Conservation (phyloP, 2,113 vertebrate species). For the Trichomycterus rosablanca region DNA sequence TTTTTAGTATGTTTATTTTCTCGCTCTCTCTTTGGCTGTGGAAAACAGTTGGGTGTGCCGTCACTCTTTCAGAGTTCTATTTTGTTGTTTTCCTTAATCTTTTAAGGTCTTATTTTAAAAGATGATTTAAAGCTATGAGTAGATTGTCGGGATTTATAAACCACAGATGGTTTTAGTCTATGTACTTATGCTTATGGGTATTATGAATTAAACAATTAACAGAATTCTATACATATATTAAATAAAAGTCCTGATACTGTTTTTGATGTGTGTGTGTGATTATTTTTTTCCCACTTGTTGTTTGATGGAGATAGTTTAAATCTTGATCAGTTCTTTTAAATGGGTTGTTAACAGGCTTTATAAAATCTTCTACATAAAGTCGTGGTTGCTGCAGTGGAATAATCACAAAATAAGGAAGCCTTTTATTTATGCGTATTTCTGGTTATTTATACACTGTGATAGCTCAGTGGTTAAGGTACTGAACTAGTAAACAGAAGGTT, state of each 20-base stretch:
- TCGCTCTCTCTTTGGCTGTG: conserved; percentile 53
- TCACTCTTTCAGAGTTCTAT: conserved; percentile 53
- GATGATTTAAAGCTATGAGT: conserved; percentile 52
- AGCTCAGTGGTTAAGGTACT: too few relatives aligned
- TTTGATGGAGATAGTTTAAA: neutral
- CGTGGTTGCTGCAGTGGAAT: too few relatives aligned
- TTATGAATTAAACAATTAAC: conserved; percentile 69
- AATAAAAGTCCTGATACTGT: conserved; percentile 74
- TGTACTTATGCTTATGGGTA: conserved; percentile 73
- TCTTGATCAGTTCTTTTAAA: too few relatives aligned
- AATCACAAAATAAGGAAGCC: too few relatives aligned
- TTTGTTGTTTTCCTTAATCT: conserved; percentile 50
- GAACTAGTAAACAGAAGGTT: too few relatives aligned
- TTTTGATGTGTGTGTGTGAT: conserved; percentile 5
- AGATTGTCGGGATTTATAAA: conserved; percentile 63
- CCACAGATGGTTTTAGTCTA: conserved; percentile 66
- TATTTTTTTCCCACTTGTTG: neutral
- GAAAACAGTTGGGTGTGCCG: conserved; percentile 60
- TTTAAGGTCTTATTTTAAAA: conserved; percentile 68
- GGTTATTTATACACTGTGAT: neutral
- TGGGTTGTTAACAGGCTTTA: too few relatives aligned
- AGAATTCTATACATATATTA: conserved; percentile 72
- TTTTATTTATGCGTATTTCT: neutral
- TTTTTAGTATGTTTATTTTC: conserved; percentile 46
- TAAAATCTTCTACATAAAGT: too few relatives aligned